Conservation (phyloP, 2,888 invertebrate genomes). For the Nymphalis polychloros region DNA sequence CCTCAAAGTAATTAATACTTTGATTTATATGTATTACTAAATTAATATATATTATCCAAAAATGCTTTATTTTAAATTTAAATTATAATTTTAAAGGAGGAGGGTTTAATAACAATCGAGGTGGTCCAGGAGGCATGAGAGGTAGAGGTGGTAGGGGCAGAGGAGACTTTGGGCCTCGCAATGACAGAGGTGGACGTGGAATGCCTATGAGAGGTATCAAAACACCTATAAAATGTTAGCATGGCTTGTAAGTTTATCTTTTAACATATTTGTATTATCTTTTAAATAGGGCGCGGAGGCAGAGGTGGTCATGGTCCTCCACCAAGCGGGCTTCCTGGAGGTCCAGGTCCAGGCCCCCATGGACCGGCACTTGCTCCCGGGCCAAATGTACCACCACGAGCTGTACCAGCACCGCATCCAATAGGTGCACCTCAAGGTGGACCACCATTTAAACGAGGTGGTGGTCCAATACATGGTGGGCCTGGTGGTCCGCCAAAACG, state of each 20-base stretch:
- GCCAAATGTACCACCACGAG: slow-evolving; percentile 43
- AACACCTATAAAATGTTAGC: background rate
- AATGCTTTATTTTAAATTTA: background rate
- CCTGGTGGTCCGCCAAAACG: slow-evolving; percentile 70
- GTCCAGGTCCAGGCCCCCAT: slow-evolving; percentile 36
- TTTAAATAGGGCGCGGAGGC: slow-evolving; percentile 50
- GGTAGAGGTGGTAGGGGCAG: slow-evolving; percentile 71
- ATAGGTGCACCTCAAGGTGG: slow-evolving; percentile 42
- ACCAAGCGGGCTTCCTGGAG: slow-evolving; percentile 42
- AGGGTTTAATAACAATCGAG: slow-evolving; percentile 70
- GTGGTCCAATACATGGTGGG: slow-evolving; percentile 63
- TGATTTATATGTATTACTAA: background rate
- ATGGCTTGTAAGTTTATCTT: background rate
- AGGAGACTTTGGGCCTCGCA: slow-evolving; percentile 69
- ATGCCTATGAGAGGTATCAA: slow-evolving; percentile 73
- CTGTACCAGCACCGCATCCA: slow-evolving; percentile 48
- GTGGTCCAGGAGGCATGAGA: slow-evolving; percentile 71
- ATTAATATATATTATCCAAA: too few species aligned
- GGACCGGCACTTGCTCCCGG: slow-evolving; percentile 38
- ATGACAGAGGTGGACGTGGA: slow-evolving; percentile 66
- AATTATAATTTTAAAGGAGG: slow-evolving; percentile 46
- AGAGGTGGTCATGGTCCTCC: slow-evolving; percentile 59
- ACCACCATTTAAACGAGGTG: slow-evolving; percentile 64
- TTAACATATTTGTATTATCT: background rate
- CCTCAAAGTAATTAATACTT: slow-evolving; percentile 58